A percentile compares a stretch with the other conserved stretches of the same genome.
Conservation (phyloP, 2,113 vertebrate genomes). For the Megaceryle torquata region DNA sequence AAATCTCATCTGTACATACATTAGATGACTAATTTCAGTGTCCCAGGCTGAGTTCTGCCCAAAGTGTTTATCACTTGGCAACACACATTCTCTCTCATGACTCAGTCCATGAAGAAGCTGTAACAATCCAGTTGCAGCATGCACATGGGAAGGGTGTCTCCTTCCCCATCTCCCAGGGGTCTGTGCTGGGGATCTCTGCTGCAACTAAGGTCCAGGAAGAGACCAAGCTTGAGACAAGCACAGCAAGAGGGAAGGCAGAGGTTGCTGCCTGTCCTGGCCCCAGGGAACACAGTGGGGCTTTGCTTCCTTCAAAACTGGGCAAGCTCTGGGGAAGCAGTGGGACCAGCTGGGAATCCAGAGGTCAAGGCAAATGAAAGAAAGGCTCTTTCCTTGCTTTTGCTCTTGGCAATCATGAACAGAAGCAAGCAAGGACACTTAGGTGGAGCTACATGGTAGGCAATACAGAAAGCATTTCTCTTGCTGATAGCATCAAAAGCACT, state of each 20-base stretch:
- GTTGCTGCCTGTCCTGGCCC: background rate
- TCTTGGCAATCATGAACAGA: background rate
- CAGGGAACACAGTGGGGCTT: background rate
- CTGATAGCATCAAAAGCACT: background rate
- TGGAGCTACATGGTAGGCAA: background rate
- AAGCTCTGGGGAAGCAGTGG: background rate
- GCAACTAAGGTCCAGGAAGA: background rate
- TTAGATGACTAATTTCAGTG: background rate
- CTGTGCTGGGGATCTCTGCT: background rate
- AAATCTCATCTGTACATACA: background rate
- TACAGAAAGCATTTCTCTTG: background rate
- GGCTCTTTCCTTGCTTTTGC: background rate
- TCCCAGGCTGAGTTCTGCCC: background rate
- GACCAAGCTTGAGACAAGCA: background rate
- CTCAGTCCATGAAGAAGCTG: background rate
- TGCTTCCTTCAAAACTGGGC: background rate
- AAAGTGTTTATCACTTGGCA: background rate
- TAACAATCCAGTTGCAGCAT: background rate
- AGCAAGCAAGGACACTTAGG: background rate
- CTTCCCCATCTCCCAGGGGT: background rate
- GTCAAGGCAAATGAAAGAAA: background rate
- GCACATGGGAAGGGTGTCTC: background rate
- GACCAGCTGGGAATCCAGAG: background rate
- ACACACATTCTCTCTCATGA: background rate
- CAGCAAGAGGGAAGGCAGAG: accelerated